phyloP scores from a whole-genome alignment of 2,797 vertebrate species.

The Phataginus tricuspis region DNA sequence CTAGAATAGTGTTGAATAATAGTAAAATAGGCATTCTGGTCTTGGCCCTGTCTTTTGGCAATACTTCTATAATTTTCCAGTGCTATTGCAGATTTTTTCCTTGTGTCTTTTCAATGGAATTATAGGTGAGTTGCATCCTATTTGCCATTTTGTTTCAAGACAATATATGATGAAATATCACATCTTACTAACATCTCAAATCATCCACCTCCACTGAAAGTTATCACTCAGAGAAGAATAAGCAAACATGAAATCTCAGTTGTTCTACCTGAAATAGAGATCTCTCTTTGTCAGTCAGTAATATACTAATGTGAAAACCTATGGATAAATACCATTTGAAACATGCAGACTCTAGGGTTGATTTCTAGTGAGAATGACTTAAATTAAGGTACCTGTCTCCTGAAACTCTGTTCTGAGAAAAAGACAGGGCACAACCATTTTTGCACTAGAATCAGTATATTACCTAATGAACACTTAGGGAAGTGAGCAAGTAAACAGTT shows the following conservation, averaged over 20 bases:
- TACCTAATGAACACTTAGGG: neutral
- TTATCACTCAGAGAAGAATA: neutral
- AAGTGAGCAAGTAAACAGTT: neutral
- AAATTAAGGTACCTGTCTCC: neutral
- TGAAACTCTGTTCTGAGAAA: neutral
- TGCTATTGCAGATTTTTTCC: neutral
- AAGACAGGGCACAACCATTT: neutral
- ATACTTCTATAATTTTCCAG: neutral
- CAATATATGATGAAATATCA: neutral
- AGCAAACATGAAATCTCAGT: neutral
- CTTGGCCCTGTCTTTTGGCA: neutral
- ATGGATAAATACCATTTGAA: neutral
- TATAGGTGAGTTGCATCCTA: neutral
- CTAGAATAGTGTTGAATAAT: neutral
- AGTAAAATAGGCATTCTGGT: neutral
- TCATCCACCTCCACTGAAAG: neutral
- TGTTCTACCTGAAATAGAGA: neutral
- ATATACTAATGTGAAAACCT: neutral
- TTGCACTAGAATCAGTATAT: neutral
- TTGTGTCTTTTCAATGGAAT: neutral
- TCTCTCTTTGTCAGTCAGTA: neutral
- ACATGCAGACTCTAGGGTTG: neutral
- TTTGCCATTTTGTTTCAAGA: neutral
- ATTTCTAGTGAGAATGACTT: neutral
- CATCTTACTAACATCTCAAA: neutral